These are phyloP conservation scores for Metridium senile DNA, from an alignment of 92 coral and sea anemone species.

Conservation along the genomic window DNA sequence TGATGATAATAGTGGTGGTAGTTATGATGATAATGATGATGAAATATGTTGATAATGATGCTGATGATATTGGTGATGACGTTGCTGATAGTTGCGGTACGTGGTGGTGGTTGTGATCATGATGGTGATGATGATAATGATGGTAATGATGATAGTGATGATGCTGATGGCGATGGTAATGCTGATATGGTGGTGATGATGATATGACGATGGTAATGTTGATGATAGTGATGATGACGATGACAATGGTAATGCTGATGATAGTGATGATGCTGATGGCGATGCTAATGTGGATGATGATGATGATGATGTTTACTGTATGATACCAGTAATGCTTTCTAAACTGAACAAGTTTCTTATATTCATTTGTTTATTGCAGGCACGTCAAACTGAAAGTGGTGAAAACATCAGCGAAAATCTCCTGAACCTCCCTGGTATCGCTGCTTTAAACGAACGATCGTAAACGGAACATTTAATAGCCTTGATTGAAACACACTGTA, in stretches of 20 bases:
- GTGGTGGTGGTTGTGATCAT: neutral
- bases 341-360: too few species aligned
- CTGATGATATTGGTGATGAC: neutral
- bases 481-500: too few species aligned
- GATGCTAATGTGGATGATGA: neutral
- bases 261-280: neutral
- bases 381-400: neutral
- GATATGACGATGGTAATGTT: neutral
- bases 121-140: neutral
- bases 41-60: neutral
- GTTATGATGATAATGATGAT: neutral
- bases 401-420: neutral
- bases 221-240: neutral
- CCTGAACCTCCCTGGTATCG: neutral
- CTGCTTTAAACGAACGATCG: neutral
- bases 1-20: slow-evolving; percentile 1
- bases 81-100: neutral
- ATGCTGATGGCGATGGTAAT: neutral
- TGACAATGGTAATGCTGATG: neutral
- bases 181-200: too few species aligned
- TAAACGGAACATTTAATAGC: too few species aligned
- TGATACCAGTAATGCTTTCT: neutral
- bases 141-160: neutral
- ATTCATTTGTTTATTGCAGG: neutral
- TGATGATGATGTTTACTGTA: neutral